Evolutionary conservation across 2,888 invertebrate genomes (phyloP).

Genomic region (Athetis lepigone): DNA sequence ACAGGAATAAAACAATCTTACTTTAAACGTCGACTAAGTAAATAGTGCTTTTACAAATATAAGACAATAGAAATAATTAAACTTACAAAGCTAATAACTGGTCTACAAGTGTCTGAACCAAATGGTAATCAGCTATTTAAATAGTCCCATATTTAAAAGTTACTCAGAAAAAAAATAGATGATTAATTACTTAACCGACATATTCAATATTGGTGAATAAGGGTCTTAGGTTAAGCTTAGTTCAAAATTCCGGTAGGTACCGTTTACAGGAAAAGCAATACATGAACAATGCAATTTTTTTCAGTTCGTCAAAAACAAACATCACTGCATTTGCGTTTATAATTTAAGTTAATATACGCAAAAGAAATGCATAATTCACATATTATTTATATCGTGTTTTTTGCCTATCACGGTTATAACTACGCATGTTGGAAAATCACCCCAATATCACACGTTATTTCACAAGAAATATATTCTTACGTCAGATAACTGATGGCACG

Average conservation of each 20-base stretch:
- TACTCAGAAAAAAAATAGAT: too few relatives aligned
- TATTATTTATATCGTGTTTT: not conserved
- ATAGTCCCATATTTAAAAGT: too few relatives aligned
- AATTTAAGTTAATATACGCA: not conserved
- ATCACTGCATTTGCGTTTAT: not conserved
- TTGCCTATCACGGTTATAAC: not conserved
- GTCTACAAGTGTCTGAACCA: too few relatives aligned
- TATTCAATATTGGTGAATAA: not conserved
- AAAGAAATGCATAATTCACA: conserved; percentile 18
- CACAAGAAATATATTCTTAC: not conserved
- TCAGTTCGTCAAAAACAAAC: not conserved
- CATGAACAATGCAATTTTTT: not conserved
- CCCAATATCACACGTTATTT: conserved; percentile 6
- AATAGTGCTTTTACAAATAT: too few relatives aligned
- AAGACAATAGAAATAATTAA: too few relatives aligned
- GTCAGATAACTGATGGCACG: conserved; percentile 1
- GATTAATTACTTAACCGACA: not conserved
- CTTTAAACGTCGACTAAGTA: too few relatives aligned
- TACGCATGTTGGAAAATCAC: not conserved
- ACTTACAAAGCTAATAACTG: too few relatives aligned
- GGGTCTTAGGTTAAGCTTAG: not conserved
- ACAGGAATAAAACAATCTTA: too few relatives aligned
- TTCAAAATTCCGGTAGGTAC: conserved; percentile 4
- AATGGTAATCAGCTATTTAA: too few relatives aligned
- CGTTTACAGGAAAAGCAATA: too few relatives aligned